phyloP scores from a whole-genome alignment of 2,113 vertebrate species.

The Athene cunicularia region DNA sequence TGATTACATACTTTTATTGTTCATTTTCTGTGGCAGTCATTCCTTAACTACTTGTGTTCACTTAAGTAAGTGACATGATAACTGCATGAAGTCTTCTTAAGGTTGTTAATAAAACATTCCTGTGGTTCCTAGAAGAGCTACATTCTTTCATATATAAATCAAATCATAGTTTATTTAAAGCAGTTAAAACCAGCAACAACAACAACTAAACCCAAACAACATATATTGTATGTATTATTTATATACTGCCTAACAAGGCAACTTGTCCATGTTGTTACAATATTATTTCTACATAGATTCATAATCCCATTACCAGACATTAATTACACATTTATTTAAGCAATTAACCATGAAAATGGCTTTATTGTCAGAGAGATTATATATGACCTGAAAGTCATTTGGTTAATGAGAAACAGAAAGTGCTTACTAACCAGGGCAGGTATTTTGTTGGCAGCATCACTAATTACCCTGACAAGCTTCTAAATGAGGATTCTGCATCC shows the following conservation, averaged over 20 bases:
- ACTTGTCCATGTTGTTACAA: not conserved
- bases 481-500: not conserved
- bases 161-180: not conserved
- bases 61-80: not conserved
- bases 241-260: not conserved
- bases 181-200: not conserved
- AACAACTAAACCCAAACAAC: not conserved
- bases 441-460: conserved; percentile 29
- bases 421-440: conserved; percentile 40
- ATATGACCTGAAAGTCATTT: conserved; percentile 65
- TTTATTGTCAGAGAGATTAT: conserved; percentile 62
- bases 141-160: not conserved
- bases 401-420: conserved; percentile 69
- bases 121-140: not conserved
- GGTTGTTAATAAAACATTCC: not conserved
- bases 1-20: not conserved
- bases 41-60: not conserved
- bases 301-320: conserved; percentile 19
- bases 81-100: not conserved
- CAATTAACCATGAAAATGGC: conserved; percentile 70
- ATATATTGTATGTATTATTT: not conserved
- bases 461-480: conserved; percentile 56
- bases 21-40: not conserved
- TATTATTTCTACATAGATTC: conserved; percentile 18
- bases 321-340: conserved; percentile 71